Evolutionary conservation across 2,113 vertebrate species (phyloP), one percentile per base, ranked within the genome.

Genomic region (Perca schrenkii): DNA sequence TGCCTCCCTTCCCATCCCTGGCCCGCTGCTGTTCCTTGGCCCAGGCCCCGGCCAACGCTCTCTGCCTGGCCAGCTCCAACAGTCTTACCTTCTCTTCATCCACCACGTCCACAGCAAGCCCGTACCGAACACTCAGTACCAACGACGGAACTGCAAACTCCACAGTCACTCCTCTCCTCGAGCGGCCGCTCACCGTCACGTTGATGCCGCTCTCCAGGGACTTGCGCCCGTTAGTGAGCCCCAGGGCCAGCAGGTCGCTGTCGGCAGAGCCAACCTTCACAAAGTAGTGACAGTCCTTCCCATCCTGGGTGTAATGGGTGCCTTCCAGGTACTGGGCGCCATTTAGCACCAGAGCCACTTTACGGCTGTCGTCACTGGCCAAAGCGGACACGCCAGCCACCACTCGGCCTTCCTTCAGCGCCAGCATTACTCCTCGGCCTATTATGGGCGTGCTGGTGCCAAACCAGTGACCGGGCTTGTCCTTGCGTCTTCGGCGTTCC

Each of bases 381-480:
- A 98, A 93, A 76, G 96, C 95, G 7, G 97, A 98, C 53, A 97
- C 87, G 0, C 96, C 97, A 0, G 98, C 97, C 86, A 96, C 97
- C 43, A 98, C 98, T 0, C 95, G 95, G 28, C 97, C 97, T 86
- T 99, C 98, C 82, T 98, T 99, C 87, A 99, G 94, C 3, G 99
- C 98, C 58, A 99, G 94, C 98, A 99, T 98, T 85, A 99, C 93
- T 8, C 99, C 99, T 40, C 98, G 97, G 74, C 98, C 99, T 58
- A 99, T 96, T 79, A 99, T 97, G 10, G 99, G 97, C 8, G 95
- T 97, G 85, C 95, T 96, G 12, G 96, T 98, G 69, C 98, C 97
- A 3, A 99, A 99, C 98, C 99, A 99, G 95, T 98, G 97, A 47
- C 98, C 98, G 0, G 96, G 96, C 93, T 97, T 98, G 80, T 98